Percentiles rank a stretch among this genome's conserved stretches.
These are phyloP conservation scores for Bombyx mori DNA, from an alignment of 1,140 invertebrate genomes.

Conservation along the genomic window DNA sequence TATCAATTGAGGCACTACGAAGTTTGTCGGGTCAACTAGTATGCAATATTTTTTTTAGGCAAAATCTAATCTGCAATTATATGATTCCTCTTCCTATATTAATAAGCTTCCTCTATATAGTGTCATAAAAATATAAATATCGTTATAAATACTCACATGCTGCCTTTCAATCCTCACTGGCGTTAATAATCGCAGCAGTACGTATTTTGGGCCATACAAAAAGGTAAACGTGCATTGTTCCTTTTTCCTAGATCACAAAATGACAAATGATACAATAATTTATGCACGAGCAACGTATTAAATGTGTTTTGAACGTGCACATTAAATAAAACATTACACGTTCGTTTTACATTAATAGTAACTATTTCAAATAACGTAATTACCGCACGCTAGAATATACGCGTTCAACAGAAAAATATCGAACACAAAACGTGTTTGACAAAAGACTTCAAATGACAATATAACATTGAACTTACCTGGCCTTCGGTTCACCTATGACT, in stretches of 20 bases:
- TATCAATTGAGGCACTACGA: too few relatives aligned
- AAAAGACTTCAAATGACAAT: slow-evolving; percentile 39
- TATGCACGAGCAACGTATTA: not conserved
- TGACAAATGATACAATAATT: slow-evolving; percentile 3
- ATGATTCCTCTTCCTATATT: too few relatives aligned
- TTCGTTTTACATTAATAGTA: not conserved
- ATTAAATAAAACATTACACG: not conserved
- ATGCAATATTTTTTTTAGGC: too few relatives aligned
- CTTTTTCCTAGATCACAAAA: slow-evolving; percentile 12
- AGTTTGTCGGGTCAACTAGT: too few relatives aligned
- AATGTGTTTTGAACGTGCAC: not conserved
- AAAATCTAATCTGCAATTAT: too few relatives aligned
- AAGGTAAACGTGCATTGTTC: slow-evolving; percentile 8
- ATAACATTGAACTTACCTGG: slow-evolving; percentile 45
- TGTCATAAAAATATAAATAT: too few relatives aligned
- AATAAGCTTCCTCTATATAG: too few relatives aligned
- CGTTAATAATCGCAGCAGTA: too few relatives aligned
- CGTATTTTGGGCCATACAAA: not conserved
- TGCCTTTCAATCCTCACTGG: too few relatives aligned
- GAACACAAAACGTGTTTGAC: not conserved
- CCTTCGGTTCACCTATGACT: slow-evolving; percentile 31
- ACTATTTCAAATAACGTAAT: not conserved
- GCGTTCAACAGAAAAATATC: not conserved
- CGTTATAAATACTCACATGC: too few relatives aligned
- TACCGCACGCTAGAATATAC: too few relatives aligned